Conservation (phyloP, 2,797 vertebrate genomes). For the Saxicola maurus region DNA sequence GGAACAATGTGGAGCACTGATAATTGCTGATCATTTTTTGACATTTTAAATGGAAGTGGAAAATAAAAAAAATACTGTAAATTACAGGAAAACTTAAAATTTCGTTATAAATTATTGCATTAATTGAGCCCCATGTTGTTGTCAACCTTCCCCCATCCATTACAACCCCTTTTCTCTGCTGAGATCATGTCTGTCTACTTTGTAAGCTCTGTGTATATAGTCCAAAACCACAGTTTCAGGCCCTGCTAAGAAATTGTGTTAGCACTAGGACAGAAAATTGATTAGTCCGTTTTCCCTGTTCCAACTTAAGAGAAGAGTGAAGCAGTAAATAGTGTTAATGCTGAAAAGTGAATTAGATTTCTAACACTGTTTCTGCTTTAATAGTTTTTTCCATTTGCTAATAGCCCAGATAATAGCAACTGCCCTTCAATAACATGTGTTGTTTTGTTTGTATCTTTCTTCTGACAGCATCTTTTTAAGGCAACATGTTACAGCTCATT, state of each 20-base stretch:
- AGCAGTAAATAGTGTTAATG: slow-evolving; percentile 42
- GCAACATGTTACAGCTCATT: slow-evolving; percentile 48
- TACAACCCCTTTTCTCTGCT: background rate
- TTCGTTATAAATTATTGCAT: background rate
- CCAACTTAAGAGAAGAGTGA: slow-evolving; percentile 9
- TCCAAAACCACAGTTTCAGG: background rate
- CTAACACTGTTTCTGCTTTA: slow-evolving; percentile 45
- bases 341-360: slow-evolving; percentile 50
- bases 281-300: slow-evolving; percentile 14
- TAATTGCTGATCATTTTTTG: background rate
- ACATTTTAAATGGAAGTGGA: background rate
- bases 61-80: background rate
- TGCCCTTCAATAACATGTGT: slow-evolving; percentile 33
- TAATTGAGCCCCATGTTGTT: background rate
- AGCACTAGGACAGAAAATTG: slow-evolving; percentile 19
- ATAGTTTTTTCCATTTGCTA: slow-evolving; percentile 58
- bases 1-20: background rate
- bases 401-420: slow-evolving; percentile 53
- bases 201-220: background rate
- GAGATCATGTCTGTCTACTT: background rate
- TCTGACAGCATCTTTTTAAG: slow-evolving; percentile 54
- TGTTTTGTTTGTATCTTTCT: slow-evolving; percentile 44
- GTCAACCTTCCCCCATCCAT: background rate
- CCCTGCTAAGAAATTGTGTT: background rate
- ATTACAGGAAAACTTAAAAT: background rate